phyloP scores from a whole-genome alignment of 2,113 vertebrate species.

The Amazona vittata region DNA sequence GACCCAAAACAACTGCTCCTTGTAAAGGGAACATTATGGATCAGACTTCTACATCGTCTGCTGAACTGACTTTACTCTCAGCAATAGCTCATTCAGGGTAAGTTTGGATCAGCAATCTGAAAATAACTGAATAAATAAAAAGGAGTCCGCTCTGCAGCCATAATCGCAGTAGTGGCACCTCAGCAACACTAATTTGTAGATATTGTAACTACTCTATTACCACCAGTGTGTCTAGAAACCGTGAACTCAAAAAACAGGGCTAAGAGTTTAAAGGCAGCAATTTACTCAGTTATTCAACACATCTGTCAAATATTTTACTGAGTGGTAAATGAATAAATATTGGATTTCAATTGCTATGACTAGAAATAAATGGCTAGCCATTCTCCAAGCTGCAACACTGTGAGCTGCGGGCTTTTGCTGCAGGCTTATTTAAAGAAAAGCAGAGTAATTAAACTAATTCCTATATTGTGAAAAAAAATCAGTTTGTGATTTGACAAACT shows the following conservation, averaged over 20 bases:
- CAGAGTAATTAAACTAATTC: slow-evolving; percentile 4
- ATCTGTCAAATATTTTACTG: slow-evolving; percentile 58
- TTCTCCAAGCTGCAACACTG: not conserved
- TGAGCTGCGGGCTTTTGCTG: not conserved
- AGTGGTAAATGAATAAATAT: slow-evolving; percentile 59
- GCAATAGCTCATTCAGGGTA: not conserved
- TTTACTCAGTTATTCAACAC: slow-evolving; percentile 48
- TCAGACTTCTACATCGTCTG: not conserved
- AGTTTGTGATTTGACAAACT: not conserved
- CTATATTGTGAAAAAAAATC: not conserved
- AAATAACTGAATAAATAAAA: not conserved
- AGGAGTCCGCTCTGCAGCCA: not conserved
- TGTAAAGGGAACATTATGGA: not conserved
- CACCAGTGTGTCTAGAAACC: not conserved
- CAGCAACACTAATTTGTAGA: not conserved
- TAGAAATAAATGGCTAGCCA: slow-evolving; percentile 46
- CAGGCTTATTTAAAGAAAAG: not conserved
- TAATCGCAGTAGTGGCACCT: not conserved
- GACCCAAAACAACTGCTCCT: not conserved
- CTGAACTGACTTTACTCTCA: not conserved
- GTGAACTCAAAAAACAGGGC: not conserved
- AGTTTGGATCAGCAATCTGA: not conserved
- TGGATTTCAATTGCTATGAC: slow-evolving; percentile 60
- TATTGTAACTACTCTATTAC: not conserved
- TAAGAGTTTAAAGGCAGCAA: slow-evolving; percentile 35